Evolutionary conservation across 2,888 invertebrate species (phyloP), one percentile per base, ranked within the genome.

Genomic region (Polyommatus icarus): DNA sequence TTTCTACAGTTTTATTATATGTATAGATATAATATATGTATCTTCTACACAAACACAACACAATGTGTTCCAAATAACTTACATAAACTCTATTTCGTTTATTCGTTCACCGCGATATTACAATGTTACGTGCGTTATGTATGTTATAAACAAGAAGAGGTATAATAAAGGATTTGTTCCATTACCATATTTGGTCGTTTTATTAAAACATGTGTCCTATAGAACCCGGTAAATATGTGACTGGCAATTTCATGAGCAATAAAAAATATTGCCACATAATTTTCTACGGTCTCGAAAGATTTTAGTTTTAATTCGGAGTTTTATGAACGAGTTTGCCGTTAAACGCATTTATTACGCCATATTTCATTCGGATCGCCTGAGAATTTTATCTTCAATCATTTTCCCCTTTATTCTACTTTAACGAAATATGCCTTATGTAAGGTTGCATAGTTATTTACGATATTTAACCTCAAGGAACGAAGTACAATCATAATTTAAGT

Each of bases 221-320:
- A 29, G 18, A 29, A 54, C 29, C 2, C 54, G 50, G 46, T 18
- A 54, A 75, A 73, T 7, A 75, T 18, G 75, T 18, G 50, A 46
- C 46, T 29, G 46, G 54, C 40, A 73, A 73, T 73, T 75, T 46
- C 15, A 29, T 54, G 29, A 18, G 29, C 20, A 8, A 50, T 50
- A 46, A 75, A 72, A 75, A 50, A 75, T 54, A 75, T 54, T 29
- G 32, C 29, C 75, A 54, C 75, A 75, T 75, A 54, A 75, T 54
- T 75, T 50, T 75, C 24, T 75, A 54, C 50, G 50, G 54, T 24
- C 50, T 24, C 29, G 54, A 54, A 75, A 50, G 75, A 75, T 75
- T 75, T 75, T 75, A 54, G 54, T 75, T 75, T 75, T 50, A 50
- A 75, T 75, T 73, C 50, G 50, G 29, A 3, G 29, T 75, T 75